Percentiles rank a stretch among this genome's conserved stretches.
Conservation (phyloP, 2,797 vertebrate genomes). For the Simalia tracyae region DNA sequence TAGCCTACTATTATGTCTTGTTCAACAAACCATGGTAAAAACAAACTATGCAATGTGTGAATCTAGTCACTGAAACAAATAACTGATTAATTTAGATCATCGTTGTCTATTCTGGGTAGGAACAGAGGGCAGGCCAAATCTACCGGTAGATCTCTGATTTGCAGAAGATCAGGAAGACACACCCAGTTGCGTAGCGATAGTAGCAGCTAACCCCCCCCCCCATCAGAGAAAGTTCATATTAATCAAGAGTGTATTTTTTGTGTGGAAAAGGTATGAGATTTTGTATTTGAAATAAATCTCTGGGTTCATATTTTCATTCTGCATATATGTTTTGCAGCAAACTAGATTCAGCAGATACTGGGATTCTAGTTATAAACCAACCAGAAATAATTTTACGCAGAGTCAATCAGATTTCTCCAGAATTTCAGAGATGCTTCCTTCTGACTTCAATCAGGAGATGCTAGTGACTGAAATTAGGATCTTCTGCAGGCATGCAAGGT, state of each 20-base stretch:
- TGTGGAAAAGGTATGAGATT: not conserved
- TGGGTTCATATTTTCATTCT: not conserved
- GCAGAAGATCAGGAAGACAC: not conserved
- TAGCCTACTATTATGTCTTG: not conserved
- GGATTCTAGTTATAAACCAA: not conserved
- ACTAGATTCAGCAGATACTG: not conserved
- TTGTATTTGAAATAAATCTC: not conserved
- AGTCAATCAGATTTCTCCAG: not conserved
- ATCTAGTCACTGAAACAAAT: not conserved
- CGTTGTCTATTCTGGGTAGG: not conserved
- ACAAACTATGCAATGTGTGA: not conserved
- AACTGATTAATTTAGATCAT: not conserved
- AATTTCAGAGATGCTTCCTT: not conserved
- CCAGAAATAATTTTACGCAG: not conserved
- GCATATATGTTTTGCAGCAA: not conserved
- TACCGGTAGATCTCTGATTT: not conserved
- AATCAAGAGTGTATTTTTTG: not conserved
- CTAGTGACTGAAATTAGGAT: not conserved
- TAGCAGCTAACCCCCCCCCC: not conserved
- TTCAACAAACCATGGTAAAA: not conserved
- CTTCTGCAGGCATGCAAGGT: not conserved
- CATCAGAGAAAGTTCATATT: not conserved
- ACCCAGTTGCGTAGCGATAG: not conserved
- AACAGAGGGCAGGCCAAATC: not conserved
- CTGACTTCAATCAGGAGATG: not conserved